Conservation (phyloP, 1,140 invertebrate genomes). For the Heterodera schachtii region DNA sequence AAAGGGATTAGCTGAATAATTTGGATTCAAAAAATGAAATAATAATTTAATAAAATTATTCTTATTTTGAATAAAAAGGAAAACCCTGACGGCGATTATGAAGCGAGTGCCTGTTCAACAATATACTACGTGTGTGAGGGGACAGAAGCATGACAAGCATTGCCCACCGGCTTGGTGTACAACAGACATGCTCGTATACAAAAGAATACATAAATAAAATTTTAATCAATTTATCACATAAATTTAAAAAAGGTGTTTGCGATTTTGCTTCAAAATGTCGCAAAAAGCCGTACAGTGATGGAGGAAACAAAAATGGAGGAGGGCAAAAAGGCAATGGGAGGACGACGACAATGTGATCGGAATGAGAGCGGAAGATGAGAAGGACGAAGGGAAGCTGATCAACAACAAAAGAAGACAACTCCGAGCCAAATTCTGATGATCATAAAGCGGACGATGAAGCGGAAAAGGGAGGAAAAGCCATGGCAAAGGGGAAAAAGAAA, state of each 20-base stretch:
- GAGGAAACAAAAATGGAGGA: too few relatives aligned
- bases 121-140: slow-evolving; percentile 12
- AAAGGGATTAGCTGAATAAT: not conserved
- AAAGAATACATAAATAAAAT: too few relatives aligned
- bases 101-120: slow-evolving; percentile 17
- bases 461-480: too few relatives aligned
- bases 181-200: not conserved
- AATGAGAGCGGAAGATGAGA: not conserved
- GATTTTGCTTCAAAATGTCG: not conserved
- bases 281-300: not conserved
- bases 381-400: not conserved
- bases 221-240: too few relatives aligned
- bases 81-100: slow-evolving; percentile 22
- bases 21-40: not conserved
- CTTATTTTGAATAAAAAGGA: not conserved
- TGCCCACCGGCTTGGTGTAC: slow-evolving; percentile 22
- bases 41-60: not conserved
- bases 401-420: too few relatives aligned
- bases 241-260: not conserved
- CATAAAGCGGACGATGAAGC: too few relatives aligned
- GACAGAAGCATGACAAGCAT: slow-evolving; percentile 10
- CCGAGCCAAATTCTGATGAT: too few relatives aligned
- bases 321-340: not conserved
- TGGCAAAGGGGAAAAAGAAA: too few relatives aligned
- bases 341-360: not conserved